Evolutionary conservation across 2,113 vertebrate species (phyloP), one percentile per base, ranked within the genome.

Genomic region (Lynx canadensis): DNA sequence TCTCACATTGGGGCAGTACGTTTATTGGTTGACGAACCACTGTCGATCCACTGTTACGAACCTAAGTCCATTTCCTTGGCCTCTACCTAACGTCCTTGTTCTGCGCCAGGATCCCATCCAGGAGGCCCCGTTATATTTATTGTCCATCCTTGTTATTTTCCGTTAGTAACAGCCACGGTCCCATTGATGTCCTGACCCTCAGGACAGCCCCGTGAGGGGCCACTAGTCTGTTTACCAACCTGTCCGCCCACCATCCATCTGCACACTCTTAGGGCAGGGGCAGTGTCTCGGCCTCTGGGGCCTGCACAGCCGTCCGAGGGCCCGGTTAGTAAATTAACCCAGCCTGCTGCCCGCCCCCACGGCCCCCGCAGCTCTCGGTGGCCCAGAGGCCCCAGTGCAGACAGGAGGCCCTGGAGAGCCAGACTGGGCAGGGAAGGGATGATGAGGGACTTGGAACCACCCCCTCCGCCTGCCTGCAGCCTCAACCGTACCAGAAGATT

Each of bases 211-310:
- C 2, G 1, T 4, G 27, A 48, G 65, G 18, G 0, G 16, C 25
- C 15, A 1, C 23, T 33, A 7, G 9, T 11, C 25, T 31, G 8
- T 41, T 48, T 71, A 1, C 69, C 41, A 48, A n/a, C 60, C 93
- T 50, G 12, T 12, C 25, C 4, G 36, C 65, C n/a, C 18, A 8
- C 14, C 50, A 3, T 1, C 18, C 23, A 0, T 23, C 80, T 18
- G 2, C 14, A 4, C 7, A 33, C 12, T 87, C 25, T 25, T 1
- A 21, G 89, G 48, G 52, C 60, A 45, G 8, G 33, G 38, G 27
- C 68, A 7, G 3, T 7, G 0, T n/a, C 66, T 4, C 16, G 16
- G 33, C 66, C 66, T 69, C 33, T 16, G 7, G 29, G 29, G 45
- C 29, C 45, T 78, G 27, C 74, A 3, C 29, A 33, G 31, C 11